Conservation (phyloP, 2,888 invertebrate species). For the Sisyra nigra region DNA sequence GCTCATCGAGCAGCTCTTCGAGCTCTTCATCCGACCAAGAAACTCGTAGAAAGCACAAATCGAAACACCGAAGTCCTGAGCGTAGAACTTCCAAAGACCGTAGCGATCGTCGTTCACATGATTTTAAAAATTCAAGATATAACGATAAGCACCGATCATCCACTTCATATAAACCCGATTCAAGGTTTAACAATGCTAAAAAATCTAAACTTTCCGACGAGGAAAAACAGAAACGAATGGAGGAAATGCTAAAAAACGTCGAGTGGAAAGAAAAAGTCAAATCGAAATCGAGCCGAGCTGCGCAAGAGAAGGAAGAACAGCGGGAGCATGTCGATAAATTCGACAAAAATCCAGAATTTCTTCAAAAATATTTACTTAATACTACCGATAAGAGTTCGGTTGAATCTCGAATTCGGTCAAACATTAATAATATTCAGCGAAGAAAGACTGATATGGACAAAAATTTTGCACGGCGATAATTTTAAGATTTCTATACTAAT, state of each 20-base stretch:
- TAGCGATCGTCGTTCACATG: constrained; percentile 5
- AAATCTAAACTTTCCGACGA: constrained; percentile 33
- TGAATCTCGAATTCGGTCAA: constrained; percentile 72
- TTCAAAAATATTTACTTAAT: constrained; percentile 43
- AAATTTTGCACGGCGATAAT: constrained; percentile 47
- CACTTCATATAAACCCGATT: constrained; percentile 14
- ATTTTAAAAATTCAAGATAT: not conserved
- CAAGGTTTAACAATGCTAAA: constrained; percentile 10
- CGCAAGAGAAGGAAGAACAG: constrained; percentile 26
- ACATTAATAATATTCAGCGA: constrained; percentile 79
- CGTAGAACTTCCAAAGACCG: constrained; percentile 7
- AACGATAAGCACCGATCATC: constrained; percentile 10
- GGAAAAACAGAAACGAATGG: constrained; percentile 52
- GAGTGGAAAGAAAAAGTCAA: constrained; percentile 43
- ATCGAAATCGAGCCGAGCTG: constrained; percentile 30
- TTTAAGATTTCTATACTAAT: not conserved
- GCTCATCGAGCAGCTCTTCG: too few relatives aligned
- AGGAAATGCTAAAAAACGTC: constrained; percentile 76
- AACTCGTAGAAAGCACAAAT: not conserved
- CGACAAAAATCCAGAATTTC: constrained; percentile 25
- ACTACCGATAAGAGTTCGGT: constrained; percentile 53
- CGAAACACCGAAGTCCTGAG: not conserved
- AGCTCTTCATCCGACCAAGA: too few relatives aligned
- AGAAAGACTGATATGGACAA: constrained; percentile 63
- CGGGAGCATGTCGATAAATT: constrained; percentile 26